Evolutionary conservation across 2,888 invertebrate species (phyloP).

Genomic region (Catocala fraxini): DNA sequence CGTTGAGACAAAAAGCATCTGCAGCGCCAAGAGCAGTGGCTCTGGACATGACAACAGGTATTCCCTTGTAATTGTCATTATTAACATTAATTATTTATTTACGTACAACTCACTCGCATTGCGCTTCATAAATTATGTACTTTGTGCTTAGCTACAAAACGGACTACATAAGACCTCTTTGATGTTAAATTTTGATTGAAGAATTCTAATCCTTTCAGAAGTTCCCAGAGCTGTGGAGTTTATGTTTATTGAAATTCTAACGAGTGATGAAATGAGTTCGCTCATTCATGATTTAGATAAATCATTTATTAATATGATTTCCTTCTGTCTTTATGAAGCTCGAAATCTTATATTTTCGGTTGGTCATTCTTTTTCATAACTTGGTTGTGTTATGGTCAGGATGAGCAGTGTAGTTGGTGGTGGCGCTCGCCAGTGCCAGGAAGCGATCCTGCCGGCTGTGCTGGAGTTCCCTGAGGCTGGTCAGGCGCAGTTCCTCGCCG

Average conservation of each 20-base stretch:
- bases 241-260: constrained; percentile 26
- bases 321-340: neutral
- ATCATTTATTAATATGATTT: constrained; percentile 23
- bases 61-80: constrained; percentile 36
- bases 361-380: neutral
- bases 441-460: constrained; percentile 97
- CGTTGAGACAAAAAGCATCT: constrained; percentile 96
- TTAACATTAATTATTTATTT: constrained; percentile 31
- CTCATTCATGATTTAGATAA: constrained; percentile 31
- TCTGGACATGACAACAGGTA: constrained; percentile 94
- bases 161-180: constrained; percentile 11
- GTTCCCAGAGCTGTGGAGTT: constrained; percentile 17
- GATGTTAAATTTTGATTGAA: constrained; percentile 29
- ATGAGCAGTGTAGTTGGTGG: constrained; percentile 59
- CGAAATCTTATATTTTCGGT: neutral
- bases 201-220: constrained; percentile 30
- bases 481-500: constrained; percentile 96
- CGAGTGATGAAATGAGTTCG: constrained; percentile 20
- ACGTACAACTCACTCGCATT: constrained; percentile 26
- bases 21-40: constrained; percentile 93
- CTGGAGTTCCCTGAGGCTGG: constrained; percentile 98
- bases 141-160: constrained; percentile 22
- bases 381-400: constrained; percentile 45
- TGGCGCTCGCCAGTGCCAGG: constrained; percentile 89
- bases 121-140: constrained; percentile 35